phyloP scores from a whole-genome alignment of 2,797 vertebrate genomes.

The Intellagama lesueurii region DNA sequence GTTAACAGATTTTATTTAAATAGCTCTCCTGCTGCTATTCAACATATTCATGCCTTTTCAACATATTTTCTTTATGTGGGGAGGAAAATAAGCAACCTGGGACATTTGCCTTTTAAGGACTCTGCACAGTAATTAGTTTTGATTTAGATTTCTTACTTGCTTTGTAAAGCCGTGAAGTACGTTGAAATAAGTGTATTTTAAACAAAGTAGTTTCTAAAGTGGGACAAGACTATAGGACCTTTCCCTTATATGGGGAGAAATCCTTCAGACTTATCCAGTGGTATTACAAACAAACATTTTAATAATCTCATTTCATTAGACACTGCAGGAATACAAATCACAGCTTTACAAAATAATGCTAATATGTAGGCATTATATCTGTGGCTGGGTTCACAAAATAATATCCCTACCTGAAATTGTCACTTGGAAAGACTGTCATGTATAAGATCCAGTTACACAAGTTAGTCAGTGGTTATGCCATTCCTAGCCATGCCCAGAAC shows the following conservation, averaged over 20 bases:
- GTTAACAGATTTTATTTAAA: constrained; percentile 12
- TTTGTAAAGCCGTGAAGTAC: constrained; percentile 34
- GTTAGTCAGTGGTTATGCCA: background rate
- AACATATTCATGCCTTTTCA: background rate
- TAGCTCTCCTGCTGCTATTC: background rate
- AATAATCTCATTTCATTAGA: constrained; percentile 1
- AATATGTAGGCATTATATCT: background rate
- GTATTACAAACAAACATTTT: background rate
- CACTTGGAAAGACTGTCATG: background rate
- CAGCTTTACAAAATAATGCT: background rate
- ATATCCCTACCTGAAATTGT: background rate
- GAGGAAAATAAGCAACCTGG: constrained; percentile 19
- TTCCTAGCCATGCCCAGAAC: background rate
- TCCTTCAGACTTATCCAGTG: background rate
- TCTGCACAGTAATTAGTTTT: constrained; percentile 29
- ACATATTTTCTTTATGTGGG: background rate
- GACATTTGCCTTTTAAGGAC: background rate
- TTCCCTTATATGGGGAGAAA: constrained; percentile 17
- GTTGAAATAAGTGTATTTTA: constrained; percentile 13
- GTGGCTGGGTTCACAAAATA: background rate
- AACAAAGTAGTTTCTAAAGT: constrained; percentile 8
- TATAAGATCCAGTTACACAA: background rate
- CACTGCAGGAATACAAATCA: background rate
- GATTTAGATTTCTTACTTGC: constrained; percentile 8
- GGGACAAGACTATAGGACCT: background rate